phyloP scores from a whole-genome alignment of 2,797 vertebrate genomes.

The Phrynocephalus vlangalii region DNA sequence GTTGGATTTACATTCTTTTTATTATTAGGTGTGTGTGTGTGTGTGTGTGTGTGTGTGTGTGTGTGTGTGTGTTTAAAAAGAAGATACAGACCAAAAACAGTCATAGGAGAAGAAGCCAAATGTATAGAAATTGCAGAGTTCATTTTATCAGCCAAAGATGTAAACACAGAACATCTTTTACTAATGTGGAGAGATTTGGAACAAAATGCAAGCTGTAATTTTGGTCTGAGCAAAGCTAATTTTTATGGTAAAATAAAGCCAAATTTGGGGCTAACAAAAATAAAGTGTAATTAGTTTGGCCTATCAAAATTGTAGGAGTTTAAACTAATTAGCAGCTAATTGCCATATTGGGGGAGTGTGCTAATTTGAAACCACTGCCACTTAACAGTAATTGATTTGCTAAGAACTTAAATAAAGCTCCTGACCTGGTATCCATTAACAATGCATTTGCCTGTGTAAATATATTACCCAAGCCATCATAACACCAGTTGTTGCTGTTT shows the following conservation, averaged over 20 bases:
- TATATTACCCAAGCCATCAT: conserved; percentile 37
- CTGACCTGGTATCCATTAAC: conserved; percentile 6
- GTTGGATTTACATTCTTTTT: background rate
- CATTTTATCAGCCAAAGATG: conserved; percentile 62
- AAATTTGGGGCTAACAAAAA: conserved; percentile 60
- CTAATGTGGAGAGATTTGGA: conserved; percentile 59
- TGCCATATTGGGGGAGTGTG: conserved; percentile 39
- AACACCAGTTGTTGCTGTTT: conserved; percentile 54
- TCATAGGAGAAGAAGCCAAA: conserved; percentile 42
- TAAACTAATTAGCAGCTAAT: conserved; percentile 59
- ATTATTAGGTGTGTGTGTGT: background rate
- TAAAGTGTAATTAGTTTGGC: conserved; percentile 60
- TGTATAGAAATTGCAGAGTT: conserved; percentile 56
- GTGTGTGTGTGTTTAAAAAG: too few species aligned
- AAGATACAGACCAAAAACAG: background rate
- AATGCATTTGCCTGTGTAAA: conserved; percentile 55
- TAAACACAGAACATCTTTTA: conserved; percentile 57
- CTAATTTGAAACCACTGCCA: conserved; percentile 52
- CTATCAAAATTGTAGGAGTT: conserved; percentile 54
- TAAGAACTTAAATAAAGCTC: conserved; percentile 42
- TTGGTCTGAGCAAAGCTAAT: conserved; percentile 54
- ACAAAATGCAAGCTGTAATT: conserved; percentile 60
- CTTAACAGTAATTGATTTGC: conserved; percentile 43
- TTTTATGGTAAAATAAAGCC: conserved; percentile 62
- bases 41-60: too few species aligned